These are phyloP conservation scores for Nymphicus hollandicus DNA, from an alignment of 2,113 vertebrate genomes.

Conservation along the genomic window DNA sequence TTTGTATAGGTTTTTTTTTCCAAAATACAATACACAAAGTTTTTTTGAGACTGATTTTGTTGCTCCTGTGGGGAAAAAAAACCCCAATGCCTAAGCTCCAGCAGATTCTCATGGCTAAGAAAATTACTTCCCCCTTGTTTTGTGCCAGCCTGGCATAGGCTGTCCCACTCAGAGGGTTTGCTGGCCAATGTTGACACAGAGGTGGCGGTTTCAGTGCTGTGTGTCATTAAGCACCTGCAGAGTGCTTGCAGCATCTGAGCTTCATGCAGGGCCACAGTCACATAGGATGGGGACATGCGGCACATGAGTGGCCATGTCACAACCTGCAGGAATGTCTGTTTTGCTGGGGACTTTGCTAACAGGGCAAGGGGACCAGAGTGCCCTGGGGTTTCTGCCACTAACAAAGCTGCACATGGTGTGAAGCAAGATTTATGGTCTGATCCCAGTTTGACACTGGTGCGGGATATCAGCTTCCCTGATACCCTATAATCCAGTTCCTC, in stretches of 20 bases:
- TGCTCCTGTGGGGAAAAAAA: not conserved
- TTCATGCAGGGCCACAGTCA: not conserved
- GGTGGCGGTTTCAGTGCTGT: not conserved
- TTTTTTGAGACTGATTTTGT: not conserved
- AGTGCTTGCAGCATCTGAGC: not conserved
- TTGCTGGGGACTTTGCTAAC: not conserved
- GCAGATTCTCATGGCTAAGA: not conserved
- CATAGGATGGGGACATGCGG: not conserved
- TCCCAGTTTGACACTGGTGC: not conserved
- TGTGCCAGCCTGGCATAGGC: not conserved
- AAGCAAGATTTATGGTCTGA: not conserved
- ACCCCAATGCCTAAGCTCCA: not conserved
- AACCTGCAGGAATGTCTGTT: not conserved
- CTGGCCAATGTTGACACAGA: not conserved
- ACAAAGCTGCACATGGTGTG: not conserved
- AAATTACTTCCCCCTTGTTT: not conserved
- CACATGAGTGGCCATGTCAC: not conserved
- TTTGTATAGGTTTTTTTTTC: not conserved
- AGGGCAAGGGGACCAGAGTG: not conserved
- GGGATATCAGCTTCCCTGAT: not conserved
- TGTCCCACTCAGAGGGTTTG: not conserved
- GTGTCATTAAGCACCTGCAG: not conserved
- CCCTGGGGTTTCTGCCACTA: not conserved
- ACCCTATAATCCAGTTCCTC: not conserved
- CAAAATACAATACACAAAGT: not conserved